Evolutionary conservation across 2,888 invertebrate genomes (phyloP).

Genomic region (Brachyptera risi): DNA sequence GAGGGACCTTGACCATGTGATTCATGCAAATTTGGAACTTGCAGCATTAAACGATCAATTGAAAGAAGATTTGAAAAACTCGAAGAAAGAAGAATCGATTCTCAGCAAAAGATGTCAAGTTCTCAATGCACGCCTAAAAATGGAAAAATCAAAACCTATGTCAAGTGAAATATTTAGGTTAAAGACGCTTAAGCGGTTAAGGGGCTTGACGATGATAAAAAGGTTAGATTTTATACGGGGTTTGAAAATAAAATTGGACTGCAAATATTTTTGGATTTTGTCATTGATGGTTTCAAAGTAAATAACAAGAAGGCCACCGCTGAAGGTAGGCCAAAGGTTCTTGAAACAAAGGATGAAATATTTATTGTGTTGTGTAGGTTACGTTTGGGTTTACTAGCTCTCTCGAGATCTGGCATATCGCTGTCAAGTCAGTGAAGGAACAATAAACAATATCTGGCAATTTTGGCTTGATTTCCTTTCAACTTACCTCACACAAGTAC

Average conservation of each 20-base stretch:
- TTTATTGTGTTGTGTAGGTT: neutral
- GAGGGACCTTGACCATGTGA: neutral
- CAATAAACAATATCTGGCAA: constrained; percentile 4
- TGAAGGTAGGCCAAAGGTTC: neutral
- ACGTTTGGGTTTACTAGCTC: neutral
- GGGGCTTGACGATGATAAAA: neutral
- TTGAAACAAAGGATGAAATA: neutral
- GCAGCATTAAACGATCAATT: neutral
- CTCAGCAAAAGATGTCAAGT: neutral
- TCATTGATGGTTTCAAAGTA: neutral
- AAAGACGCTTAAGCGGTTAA: neutral
- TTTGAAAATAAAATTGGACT: neutral
- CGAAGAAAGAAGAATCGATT: neutral
- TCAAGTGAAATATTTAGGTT: too few species aligned
- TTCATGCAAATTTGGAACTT: neutral
- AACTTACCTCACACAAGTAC: neutral
- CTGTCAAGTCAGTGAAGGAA: neutral
- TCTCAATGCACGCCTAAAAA: neutral
- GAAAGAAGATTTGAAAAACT: neutral
- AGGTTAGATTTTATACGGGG: too few species aligned
- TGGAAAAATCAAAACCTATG: neutral
- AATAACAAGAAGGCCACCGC: neutral
- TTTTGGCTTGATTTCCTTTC: constrained; percentile 6
- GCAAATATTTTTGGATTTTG: neutral
- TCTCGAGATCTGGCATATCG: constrained; percentile 12